phyloP scores from a whole-genome alignment of 2,888 invertebrate genomes.

The Stenchaetothrips biformis region DNA sequence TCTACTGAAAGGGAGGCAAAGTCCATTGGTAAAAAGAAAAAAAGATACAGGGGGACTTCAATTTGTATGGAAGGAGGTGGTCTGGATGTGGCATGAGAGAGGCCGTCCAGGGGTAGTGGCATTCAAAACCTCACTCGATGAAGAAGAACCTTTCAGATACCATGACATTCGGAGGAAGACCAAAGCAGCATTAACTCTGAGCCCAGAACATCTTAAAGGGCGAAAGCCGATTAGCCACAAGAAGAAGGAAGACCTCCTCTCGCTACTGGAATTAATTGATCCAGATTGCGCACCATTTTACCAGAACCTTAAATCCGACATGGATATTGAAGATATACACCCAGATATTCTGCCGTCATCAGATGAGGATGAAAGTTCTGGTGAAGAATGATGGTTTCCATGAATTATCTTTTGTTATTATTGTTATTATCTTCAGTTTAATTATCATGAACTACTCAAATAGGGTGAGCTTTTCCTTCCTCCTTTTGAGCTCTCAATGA shows the following conservation, averaged over 20 bases:
- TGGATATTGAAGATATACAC: no score
- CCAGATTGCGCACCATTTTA: not conserved
- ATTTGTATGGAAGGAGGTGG: not conserved
- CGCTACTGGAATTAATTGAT: not conserved
- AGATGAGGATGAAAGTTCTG: not conserved
- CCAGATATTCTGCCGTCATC: not conserved
- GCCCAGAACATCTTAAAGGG: not conserved
- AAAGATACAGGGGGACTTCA: not conserved
- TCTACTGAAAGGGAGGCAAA: not conserved
- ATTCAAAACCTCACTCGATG: not conserved
- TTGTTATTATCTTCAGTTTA: no score
- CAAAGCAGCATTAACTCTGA: not conserved
- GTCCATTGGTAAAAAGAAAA: not conserved
- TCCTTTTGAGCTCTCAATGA: no score
- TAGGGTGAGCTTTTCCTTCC: no score
- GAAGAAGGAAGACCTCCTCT: not conserved
- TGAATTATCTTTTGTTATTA: not conserved
- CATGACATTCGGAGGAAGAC: not conserved
- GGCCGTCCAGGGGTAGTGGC: not conserved
- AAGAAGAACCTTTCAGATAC: not conserved
- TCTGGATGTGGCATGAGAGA: not conserved
- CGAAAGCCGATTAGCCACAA: not conserved
- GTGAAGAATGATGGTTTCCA: not conserved
- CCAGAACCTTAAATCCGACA: not conserved
- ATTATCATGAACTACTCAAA: no score